Evolutionary conservation across 1,140 invertebrate species (phyloP).

Genomic region (Drosophila ercepeae): DNA sequence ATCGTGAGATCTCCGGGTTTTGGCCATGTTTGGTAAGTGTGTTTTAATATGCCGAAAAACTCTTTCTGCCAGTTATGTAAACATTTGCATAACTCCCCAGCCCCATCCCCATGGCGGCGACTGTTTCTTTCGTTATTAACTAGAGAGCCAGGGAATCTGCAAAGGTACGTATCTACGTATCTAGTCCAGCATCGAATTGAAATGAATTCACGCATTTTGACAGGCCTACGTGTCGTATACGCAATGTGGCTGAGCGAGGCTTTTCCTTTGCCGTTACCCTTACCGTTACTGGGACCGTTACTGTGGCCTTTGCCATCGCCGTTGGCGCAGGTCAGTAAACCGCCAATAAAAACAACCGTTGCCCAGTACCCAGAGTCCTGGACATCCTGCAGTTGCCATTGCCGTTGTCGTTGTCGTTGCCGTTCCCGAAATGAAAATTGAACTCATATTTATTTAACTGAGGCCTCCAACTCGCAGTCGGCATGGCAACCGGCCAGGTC

Average conservation of each 20-base stretch:
- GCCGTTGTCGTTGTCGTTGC: not conserved
- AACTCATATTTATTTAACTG: constrained; percentile 82
- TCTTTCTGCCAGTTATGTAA: constrained; percentile 40
- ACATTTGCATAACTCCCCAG: constrained; percentile 33
- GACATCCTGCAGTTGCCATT: constrained; percentile 3
- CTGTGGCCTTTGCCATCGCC: constrained; percentile 27
- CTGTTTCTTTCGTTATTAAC: constrained; percentile 45
- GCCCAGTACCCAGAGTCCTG: constrained; percentile 26
- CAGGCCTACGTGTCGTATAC: constrained; percentile 69
- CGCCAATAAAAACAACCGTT: constrained; percentile 78
- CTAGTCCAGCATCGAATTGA: constrained; percentile 3
- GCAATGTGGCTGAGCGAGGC: constrained; percentile 41
- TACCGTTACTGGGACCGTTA: not conserved
- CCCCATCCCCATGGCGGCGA: not conserved
- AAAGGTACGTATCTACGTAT: not conserved
- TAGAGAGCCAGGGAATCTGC: constrained; percentile 2
- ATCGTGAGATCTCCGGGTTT: constrained; percentile 55
- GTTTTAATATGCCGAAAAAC: constrained; percentile 50
- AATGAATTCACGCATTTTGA: constrained; percentile 73
- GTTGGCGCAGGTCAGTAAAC: constrained; percentile 79
- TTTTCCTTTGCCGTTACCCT: constrained; percentile 19
- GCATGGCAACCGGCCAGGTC: constrained; percentile 35
- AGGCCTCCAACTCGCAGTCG: constrained; percentile 49
- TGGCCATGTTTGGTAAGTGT: constrained; percentile 37
- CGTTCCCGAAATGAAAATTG: constrained; percentile 69